These are phyloP conservation scores for Dendrolimus pini DNA, from an alignment of 2,888 invertebrate genomes.

Conservation along the genomic window DNA sequence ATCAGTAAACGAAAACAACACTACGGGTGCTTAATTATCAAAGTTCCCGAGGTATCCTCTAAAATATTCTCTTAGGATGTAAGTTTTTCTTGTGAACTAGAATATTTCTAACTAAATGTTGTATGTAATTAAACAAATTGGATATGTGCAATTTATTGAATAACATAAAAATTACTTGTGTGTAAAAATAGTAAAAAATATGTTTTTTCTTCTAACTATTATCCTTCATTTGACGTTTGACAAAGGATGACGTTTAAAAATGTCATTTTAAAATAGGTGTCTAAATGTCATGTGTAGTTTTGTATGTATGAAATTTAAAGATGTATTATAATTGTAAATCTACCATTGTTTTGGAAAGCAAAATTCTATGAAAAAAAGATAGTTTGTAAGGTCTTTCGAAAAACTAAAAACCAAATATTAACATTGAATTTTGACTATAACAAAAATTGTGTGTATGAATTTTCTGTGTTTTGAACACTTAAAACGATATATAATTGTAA, in stretches of 20 bases:
- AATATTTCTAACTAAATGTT: background rate
- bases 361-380: background rate
- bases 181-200: too few relatives aligned
- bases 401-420: constrained; percentile 5
- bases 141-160: constrained; percentile 5
- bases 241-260: background rate
- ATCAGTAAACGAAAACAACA: background rate
- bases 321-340: background rate
- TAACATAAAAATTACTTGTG: constrained; percentile 1
- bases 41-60: constrained; percentile 2
- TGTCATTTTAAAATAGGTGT: background rate
- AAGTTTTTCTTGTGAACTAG: background rate
- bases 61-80: background rate
- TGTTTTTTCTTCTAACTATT: background rate
- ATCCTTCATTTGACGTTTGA: background rate
- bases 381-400: background rate
- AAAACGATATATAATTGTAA: constrained; percentile 1
- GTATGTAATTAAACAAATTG: constrained; percentile 1
- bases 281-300: background rate
- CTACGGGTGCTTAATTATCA: background rate
- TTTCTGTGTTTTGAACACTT: background rate
- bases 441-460: background rate
- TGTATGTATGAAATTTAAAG: background rate
- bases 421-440: constrained; percentile 1
- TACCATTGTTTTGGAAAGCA: background rate